A percentile compares a stretch with the other conserved stretches of the same genome.
phyloP scores from a whole-genome alignment of 92 coral and sea anemone genomes.

The Scolanthus callimorphus region DNA sequence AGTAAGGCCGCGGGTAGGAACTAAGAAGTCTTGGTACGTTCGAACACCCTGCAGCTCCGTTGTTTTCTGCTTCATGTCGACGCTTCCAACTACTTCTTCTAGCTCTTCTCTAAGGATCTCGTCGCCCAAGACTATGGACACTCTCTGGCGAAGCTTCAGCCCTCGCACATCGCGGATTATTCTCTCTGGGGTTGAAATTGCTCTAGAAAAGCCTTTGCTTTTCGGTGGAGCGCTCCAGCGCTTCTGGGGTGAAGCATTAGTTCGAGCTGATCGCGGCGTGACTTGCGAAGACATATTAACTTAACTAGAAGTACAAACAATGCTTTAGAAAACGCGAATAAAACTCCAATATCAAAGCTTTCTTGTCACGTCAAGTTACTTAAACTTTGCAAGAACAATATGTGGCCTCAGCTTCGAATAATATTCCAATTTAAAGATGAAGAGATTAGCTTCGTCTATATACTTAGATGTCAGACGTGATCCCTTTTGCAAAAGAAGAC shows the following conservation, averaged over 20 bases:
- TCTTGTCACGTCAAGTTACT: no score
- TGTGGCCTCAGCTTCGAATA: no score
- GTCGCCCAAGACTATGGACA: constrained; percentile 75
- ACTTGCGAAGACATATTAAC: constrained; percentile 35
- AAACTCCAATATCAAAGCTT: no score
- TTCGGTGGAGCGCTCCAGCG: constrained; percentile 72
- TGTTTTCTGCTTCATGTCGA: constrained; percentile 55
- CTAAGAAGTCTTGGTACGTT: constrained; percentile 82
- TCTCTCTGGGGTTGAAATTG: constrained; percentile 73
- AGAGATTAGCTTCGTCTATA: no score
- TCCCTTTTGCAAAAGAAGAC: no score
- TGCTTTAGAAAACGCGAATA: no score
- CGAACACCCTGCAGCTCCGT: constrained; percentile 54
- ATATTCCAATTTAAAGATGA: no score
- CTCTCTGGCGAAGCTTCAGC: constrained; percentile 90
- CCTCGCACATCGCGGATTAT: constrained; percentile 93
- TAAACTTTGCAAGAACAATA: no score
- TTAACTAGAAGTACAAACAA: no score
- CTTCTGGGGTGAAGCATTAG: constrained; percentile 38
- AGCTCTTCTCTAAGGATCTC: constrained; percentile 83
- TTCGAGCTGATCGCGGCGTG: constrained; percentile 17
- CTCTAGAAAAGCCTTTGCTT: constrained; percentile 53
- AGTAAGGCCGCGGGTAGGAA: constrained; percentile 61
- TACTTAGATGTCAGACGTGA: no score
- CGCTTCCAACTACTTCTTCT: constrained; percentile 75